A percentile compares a stretch with the other conserved stretches of the same genome.
Evolutionary conservation across 1,140 invertebrate genomes (phyloP).

Genomic region (Neotoxoptera formosana): DNA sequence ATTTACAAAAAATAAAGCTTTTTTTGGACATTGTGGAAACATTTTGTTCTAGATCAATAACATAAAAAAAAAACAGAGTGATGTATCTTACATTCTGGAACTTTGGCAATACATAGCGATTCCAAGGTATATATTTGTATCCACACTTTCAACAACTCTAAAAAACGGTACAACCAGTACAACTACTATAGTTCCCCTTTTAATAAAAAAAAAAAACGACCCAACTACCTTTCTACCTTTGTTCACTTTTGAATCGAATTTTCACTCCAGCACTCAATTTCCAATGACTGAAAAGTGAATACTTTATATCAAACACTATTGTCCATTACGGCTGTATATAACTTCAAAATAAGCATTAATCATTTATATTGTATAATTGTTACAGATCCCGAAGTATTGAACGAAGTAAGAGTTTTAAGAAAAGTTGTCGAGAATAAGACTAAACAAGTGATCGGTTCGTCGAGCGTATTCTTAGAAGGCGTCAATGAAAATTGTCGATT

Average conservation of each 20-base stretch:
- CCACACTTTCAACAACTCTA: background rate
- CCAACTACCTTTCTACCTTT: background rate
- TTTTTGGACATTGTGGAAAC: background rate
- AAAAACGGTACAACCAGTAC: background rate
- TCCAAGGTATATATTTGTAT: background rate
- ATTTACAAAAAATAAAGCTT: background rate
- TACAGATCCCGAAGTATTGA: background rate
- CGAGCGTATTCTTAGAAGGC: conserved; percentile 73
- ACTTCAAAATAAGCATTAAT: background rate
- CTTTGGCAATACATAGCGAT: background rate
- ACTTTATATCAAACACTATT: background rate
- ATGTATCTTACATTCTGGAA: background rate
- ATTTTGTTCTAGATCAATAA: background rate
- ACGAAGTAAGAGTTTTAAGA: conserved; percentile 67
- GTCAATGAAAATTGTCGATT: conserved; percentile 72
- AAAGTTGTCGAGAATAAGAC: conserved; percentile 68
- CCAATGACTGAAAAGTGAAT: background rate
- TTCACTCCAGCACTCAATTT: background rate
- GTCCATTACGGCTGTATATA: background rate
- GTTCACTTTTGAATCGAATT: background rate
- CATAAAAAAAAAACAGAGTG: background rate
- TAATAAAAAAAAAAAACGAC: background rate
- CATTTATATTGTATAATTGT: background rate
- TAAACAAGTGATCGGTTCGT: conserved; percentile 68
- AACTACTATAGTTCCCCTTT: background rate